Evolutionary conservation across 2,113 vertebrate species (phyloP).

Genomic region (Hydropotes inermis): DNA sequence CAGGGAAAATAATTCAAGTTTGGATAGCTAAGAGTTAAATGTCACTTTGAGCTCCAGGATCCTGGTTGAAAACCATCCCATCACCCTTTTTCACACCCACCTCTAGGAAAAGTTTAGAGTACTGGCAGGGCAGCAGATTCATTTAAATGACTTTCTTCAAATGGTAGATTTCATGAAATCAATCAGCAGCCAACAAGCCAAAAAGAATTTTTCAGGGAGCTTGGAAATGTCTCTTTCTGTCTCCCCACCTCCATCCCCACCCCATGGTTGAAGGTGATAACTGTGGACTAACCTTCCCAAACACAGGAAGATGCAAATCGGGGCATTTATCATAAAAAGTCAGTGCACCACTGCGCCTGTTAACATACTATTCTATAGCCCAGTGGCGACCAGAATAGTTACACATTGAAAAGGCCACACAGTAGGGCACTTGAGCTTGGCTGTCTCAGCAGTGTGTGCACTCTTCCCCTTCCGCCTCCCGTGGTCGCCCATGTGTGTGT

Average conservation of each 20-base stretch:
- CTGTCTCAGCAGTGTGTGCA: background rate
- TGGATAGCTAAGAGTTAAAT: background rate
- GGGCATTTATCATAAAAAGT: background rate
- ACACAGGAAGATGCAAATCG: background rate
- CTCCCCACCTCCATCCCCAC: too few species aligned
- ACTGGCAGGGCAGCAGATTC: background rate
- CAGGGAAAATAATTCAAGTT: background rate
- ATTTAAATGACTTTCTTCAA: conserved; percentile 38
- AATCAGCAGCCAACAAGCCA: background rate
- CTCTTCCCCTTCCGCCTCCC: background rate
- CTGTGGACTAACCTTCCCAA: background rate
- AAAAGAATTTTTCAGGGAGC: background rate
- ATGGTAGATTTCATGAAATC: conserved; percentile 39
- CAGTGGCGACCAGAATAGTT: background rate
- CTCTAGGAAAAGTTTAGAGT: conserved; percentile 38
- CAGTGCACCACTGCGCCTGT: background rate
- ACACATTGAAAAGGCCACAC: background rate
- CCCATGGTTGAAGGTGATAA: background rate
- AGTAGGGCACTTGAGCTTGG: background rate
- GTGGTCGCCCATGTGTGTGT: background rate
- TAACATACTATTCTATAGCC: background rate
- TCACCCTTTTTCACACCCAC: background rate
- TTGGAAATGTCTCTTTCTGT: background rate
- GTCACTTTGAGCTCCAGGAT: background rate
- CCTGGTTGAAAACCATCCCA: background rate